Evolutionary conservation across 2,113 vertebrate genomes (phyloP), one percentile per base, ranked within the genome.

Genomic region (Mormoops blainvillei): DNA sequence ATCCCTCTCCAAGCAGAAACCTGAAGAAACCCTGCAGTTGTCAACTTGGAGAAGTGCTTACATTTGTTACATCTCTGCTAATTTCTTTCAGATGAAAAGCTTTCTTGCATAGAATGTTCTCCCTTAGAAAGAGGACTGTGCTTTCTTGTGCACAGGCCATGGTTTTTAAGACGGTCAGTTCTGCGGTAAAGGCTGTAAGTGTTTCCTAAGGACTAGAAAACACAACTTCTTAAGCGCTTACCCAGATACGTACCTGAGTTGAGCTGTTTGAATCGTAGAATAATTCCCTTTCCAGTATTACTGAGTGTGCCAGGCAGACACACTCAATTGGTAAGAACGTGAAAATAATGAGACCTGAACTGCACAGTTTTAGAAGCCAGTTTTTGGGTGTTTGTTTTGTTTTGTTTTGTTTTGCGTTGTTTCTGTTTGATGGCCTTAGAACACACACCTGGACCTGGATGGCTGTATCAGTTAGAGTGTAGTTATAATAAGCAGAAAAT

Each of bases 401-500:
- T 58, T 58, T 54, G 18, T 58, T 38, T 41, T n/a, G n/a, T n/a
- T n/a, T n/a, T n/a, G n/a, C n/a, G n/a, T n/a, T n/a, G n/a, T 71
- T 83, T 89, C 93, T 81, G 22, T 58, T 50, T 41, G 11, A 9
- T n/a, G 5, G 5, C n/a, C 73, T 45, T 82, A 52, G 26, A n/a
- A n/a, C 28, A 82, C 18, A 85, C 24, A 92, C 19, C n/a, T 71
- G 31, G 20, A 45, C 41, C 28, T 61, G 18, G n/a, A 38, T 56
- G 36, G 33, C 24, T 67, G 6, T 54, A 52, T 71, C 50, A 41
- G 31, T 71, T 14, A 87, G 19, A 4, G 14, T 74, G 38, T 43
- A 41, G 52, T 41, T 84, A 24, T 56, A 81, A 85, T 43, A 82
- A 94, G 38, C 41, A 93, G 83, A 87, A 95, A 97, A 91, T 73